Evolutionary conservation across 2,888 invertebrate species (phyloP).

Genomic region (Drosophila glabriapex): DNA sequence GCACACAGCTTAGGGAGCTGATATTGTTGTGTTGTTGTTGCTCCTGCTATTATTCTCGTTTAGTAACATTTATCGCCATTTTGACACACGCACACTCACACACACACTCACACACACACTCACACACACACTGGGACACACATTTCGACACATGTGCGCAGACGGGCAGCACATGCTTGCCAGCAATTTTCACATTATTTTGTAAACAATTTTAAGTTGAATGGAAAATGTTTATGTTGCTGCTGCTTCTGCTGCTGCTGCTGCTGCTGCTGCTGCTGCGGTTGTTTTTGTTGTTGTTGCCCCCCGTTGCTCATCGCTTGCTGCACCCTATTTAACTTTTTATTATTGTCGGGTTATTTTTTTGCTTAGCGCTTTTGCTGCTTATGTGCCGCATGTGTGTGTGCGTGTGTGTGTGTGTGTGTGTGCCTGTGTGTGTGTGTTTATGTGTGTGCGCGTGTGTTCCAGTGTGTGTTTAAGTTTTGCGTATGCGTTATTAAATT

Average conservation of each 20-base stretch:
- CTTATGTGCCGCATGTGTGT: constrained; percentile 12
- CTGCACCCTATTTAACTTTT: constrained; percentile 78
- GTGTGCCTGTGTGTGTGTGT: constrained; percentile 22
- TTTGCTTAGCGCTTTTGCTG: constrained; percentile 38
- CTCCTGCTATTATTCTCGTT: constrained; percentile 65
- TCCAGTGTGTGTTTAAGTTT: constrained; percentile 34
- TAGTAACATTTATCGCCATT: constrained; percentile 80
- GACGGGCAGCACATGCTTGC: constrained; percentile 74
- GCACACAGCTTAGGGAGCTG: constrained; percentile 43
- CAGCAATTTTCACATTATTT: constrained; percentile 80
- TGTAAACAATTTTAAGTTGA: constrained; percentile 80
- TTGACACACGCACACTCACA: constrained; percentile 61
- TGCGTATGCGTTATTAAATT: constrained; percentile 61
- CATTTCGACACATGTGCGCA: constrained; percentile 1
- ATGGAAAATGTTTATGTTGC: constrained; percentile 79
- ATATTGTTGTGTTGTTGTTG: constrained; percentile 37
- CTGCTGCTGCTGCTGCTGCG: constrained; percentile 1
- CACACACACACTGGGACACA: constrained; percentile 10
- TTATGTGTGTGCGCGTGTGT: constrained; percentile 1
- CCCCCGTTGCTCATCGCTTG: constrained; percentile 57
- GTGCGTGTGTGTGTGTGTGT: constrained; percentile 12
- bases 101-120: constrained; percentile 28
- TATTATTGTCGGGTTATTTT: constrained; percentile 50
- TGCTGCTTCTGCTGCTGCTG: constrained; percentile 19
- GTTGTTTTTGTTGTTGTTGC: constrained; percentile 9